Evolutionary conservation across 2,113 vertebrate species (phyloP).

Genomic region (Phasianus colchicus): DNA sequence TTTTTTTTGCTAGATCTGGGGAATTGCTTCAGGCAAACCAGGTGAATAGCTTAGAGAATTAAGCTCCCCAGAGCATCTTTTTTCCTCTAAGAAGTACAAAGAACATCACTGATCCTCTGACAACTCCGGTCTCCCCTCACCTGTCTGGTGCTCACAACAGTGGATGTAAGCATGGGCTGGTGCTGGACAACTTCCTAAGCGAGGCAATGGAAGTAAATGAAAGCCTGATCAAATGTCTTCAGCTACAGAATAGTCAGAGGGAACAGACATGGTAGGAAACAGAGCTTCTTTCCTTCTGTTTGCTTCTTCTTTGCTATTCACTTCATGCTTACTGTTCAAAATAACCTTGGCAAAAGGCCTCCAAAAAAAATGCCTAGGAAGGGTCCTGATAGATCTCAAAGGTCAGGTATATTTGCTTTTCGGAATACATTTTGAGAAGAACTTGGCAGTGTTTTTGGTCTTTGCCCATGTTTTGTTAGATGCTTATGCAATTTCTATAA

Average conservation of each 20-base stretch:
- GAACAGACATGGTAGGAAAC: background rate
- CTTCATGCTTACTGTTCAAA: background rate
- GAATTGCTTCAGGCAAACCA: background rate
- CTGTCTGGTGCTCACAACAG: background rate
- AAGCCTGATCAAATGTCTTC: background rate
- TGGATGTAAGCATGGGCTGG: accelerated
- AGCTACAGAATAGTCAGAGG: background rate
- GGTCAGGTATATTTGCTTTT: background rate
- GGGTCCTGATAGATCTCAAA: background rate
- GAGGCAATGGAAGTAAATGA: background rate
- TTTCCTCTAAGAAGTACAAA: background rate
- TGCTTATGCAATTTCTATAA: background rate
- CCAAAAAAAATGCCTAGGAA: background rate
- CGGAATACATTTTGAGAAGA: background rate
- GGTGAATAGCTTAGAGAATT: background rate
- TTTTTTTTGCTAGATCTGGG: background rate
- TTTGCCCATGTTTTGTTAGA: background rate
- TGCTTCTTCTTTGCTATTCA: background rate
- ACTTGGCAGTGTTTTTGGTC: background rate
- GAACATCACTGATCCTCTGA: background rate
- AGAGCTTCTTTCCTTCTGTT: background rate
- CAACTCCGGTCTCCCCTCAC: background rate
- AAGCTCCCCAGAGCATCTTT: background rate
- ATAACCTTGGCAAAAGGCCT: background rate
- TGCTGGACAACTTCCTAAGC: background rate